Conservation (phyloP, 2,113 vertebrate genomes). For the Gallinago jamesoni region DNA sequence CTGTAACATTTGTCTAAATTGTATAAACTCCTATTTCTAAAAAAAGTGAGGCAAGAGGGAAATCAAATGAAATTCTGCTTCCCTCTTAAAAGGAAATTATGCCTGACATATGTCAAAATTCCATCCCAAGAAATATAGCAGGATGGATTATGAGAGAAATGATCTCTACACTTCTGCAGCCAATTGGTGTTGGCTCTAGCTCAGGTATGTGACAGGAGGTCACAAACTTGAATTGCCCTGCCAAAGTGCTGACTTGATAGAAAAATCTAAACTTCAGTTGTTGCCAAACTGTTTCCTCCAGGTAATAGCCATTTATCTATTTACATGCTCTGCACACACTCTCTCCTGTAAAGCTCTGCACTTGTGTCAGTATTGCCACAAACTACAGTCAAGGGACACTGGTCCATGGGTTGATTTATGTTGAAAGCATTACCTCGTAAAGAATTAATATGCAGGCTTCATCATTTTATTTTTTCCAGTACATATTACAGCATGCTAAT, state of each 20-base stretch:
- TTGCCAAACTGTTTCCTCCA: background rate
- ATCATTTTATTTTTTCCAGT: background rate
- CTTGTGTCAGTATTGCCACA: background rate
- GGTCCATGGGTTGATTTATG: background rate
- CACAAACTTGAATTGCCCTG: slow-evolving; percentile 43
- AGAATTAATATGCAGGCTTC: background rate
- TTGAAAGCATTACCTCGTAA: background rate
- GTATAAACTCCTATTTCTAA: background rate
- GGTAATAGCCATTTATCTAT: background rate
- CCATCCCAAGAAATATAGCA: background rate
- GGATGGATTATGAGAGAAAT: slow-evolving; percentile 38
- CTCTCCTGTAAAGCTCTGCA: background rate
- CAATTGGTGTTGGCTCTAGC: slow-evolving; percentile 45
- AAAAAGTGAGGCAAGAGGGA: background rate
- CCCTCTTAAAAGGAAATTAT: slow-evolving; percentile 43
- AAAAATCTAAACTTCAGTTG: slow-evolving; percentile 16
- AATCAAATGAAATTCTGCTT: slow-evolving; percentile 40
- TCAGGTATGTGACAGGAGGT: slow-evolving; percentile 60
- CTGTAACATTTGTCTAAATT: background rate
- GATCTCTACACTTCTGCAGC: slow-evolving; percentile 19
- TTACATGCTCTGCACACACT: background rate
- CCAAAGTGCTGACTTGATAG: slow-evolving; percentile 52
- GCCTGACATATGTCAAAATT: slow-evolving; percentile 54
- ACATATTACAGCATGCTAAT: background rate
- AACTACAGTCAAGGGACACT: background rate